Conservation (phyloP, 1,140 invertebrate species). For the Calephelis nemesis region DNA sequence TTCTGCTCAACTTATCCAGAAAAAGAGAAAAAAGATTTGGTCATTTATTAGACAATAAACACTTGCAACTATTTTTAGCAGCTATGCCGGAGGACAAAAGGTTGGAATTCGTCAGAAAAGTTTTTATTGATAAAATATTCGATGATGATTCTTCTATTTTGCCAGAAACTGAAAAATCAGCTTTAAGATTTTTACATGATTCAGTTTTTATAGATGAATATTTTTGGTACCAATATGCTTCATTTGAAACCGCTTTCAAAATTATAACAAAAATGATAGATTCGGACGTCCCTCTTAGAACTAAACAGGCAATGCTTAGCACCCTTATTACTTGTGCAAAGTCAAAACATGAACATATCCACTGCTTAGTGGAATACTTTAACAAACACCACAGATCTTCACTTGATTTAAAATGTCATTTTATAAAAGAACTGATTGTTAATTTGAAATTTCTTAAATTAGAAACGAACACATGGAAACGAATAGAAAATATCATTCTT, state of each 20-base stretch:
- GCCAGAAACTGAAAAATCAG: conserved; percentile 26
- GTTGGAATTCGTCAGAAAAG: conserved; percentile 47
- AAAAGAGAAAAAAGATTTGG: conserved; percentile 28
- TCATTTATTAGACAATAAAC: conserved; percentile 30
- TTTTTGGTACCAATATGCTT: conserved; percentile 49
- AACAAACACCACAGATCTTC: conserved; percentile 41
- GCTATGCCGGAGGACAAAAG: conserved; percentile 43
- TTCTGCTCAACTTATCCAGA: conserved; percentile 40
- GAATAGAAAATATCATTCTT: conserved; percentile 44
- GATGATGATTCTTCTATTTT: conserved; percentile 25
- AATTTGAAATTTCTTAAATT: conserved; percentile 38
- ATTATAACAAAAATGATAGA: conserved; percentile 46
- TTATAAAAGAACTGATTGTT: conserved; percentile 38
- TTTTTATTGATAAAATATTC: conserved; percentile 49
- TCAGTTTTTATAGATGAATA: conserved; percentile 21
- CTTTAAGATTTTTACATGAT: conserved; percentile 29
- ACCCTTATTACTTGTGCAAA: conserved; percentile 39
- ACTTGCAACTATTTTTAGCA: conserved; percentile 36
- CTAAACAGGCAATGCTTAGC: conserved; percentile 42
- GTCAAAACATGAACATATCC: conserved; percentile 35
- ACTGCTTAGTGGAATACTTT: conserved; percentile 46
- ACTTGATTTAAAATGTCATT: conserved; percentile 31
- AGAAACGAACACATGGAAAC: conserved; percentile 42
- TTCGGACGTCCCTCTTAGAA: conserved; percentile 25
- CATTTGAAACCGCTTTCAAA: conserved; percentile 48